Conservation (phyloP, 2,888 invertebrate species). For the Synergus gifuensis region DNA sequence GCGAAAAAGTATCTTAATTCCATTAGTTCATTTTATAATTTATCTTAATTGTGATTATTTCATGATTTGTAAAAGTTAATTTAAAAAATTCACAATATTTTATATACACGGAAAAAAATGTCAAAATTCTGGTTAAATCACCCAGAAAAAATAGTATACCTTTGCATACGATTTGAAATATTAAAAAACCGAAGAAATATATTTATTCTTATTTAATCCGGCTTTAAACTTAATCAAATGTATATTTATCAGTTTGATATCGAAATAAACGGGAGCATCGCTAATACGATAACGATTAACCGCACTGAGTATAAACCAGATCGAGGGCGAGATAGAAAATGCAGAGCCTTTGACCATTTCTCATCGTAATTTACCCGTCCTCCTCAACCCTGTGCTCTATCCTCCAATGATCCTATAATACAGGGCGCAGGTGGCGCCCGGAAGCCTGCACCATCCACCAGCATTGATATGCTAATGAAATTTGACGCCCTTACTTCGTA, state of each 20-base stretch:
- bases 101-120: no score
- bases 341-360: constrained; percentile 49
- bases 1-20: not conserved
- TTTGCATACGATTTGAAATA: no score
- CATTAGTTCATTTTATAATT: not conserved
- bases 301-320: constrained; percentile 55
- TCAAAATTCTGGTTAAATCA: no score
- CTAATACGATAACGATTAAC: constrained; percentile 63
- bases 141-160: no score
- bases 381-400: constrained; percentile 49
- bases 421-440: constrained; percentile 75
- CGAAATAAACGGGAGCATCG: constrained; percentile 45
- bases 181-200: no score
- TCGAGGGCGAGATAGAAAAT: constrained; percentile 53
- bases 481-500: constrained; percentile 75
- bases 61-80: no score
- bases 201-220: no score
- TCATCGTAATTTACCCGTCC: constrained; percentile 57
- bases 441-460: constrained; percentile 73
- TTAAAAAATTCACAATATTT: no score
- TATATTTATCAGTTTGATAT: not conserved
- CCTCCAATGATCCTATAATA: constrained; percentile 74
- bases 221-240: not conserved
- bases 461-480: constrained; percentile 79
- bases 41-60: no score